Base-by-base conservation (phyloP, 2,113 vertebrate genomes). In the Limnothrissa miodon region DNA sequence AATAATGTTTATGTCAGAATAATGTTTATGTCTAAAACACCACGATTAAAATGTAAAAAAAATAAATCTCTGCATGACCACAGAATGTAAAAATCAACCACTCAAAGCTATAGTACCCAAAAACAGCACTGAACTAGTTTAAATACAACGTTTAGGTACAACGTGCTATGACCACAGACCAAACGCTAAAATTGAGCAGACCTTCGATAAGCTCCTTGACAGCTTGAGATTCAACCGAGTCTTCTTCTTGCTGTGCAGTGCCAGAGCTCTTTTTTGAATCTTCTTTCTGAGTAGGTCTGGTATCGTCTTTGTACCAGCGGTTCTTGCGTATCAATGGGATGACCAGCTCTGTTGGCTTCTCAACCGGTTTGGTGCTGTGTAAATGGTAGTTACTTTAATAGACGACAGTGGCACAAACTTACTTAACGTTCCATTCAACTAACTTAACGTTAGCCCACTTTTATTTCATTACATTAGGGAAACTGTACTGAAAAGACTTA, bases 191-290 rank as follows among this genome's bases (percentile, higher is more conserved):
- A 48, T 11, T 56, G 7, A 36, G 80, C 84, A 46, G 39, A 96
- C 96, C 97, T 92, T 96, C 96, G 82, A 97, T 96, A 13, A 98
- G 93, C 80, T 98, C 97, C 87, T 95, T 95, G 86, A 98, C 95
- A 21, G 97, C 97, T 85, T 94, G 96, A 7, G 95, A 95, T 29
- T 96, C 94, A 70, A 96, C 91, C 0, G 94, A 93, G 74, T 96
- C 93, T 1, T 62, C 56, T 0, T 83, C 87, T 7, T 39, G 81
- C 10, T 79, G 23, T 7, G 53, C 39, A 5, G 86, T 79, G 6
- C 80, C 39, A 5, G 86, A 80, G 6, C 80, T 62, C 25, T 42
- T 79, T 81, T 89, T 86, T 8, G 74, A 70, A 15, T 39, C 85
- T n/a, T 23, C 83, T 1, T 33, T 51, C 4, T 88, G 85, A 1